phyloP scores from a whole-genome alignment of 2,888 invertebrate species.

The Cosmopolites sordidus region DNA sequence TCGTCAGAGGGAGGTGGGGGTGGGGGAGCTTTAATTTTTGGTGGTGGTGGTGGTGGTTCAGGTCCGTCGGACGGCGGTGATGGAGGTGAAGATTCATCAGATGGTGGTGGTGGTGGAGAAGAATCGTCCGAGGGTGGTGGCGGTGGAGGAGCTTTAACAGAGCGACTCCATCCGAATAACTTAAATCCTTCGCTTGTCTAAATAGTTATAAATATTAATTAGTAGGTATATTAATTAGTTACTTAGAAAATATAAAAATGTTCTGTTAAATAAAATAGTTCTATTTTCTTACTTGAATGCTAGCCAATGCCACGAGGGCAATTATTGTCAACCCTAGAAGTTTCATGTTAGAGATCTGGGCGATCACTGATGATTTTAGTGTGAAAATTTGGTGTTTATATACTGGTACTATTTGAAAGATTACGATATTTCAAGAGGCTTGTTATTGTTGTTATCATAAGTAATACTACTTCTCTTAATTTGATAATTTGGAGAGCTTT shows the following conservation, averaged over 20 bases:
- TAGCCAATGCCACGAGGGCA: conserved; percentile 1
- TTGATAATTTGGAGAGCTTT: too few relatives aligned
- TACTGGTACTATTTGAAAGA: too few relatives aligned
- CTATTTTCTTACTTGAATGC: background rate
- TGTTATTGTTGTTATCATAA: too few relatives aligned
- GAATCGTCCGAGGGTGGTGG: conserved; percentile 2
- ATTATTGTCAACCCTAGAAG: background rate
- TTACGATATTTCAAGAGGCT: too few relatives aligned
- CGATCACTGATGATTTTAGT: too few relatives aligned
- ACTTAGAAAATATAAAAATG: too few relatives aligned
- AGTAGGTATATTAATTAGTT: too few relatives aligned
- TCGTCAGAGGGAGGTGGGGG: conserved; percentile 2
- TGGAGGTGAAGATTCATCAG: background rate
- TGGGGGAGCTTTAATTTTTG: background rate
- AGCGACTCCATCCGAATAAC: background rate
- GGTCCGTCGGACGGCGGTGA: conserved; percentile 3
- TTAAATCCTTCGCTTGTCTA: background rate
- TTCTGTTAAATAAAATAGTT: too few relatives aligned
- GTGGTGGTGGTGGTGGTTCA: conserved; percentile 2
- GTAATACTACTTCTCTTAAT: too few relatives aligned
- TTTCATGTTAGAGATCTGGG: background rate
- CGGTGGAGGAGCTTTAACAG: background rate
- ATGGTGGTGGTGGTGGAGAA: conserved; percentile 5
- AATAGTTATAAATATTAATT: background rate
- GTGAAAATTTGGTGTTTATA: too few relatives aligned